These are phyloP conservation scores for Epinephelus awoara DNA, from an alignment of 2,797 vertebrate genomes.

Conservation along the genomic window DNA sequence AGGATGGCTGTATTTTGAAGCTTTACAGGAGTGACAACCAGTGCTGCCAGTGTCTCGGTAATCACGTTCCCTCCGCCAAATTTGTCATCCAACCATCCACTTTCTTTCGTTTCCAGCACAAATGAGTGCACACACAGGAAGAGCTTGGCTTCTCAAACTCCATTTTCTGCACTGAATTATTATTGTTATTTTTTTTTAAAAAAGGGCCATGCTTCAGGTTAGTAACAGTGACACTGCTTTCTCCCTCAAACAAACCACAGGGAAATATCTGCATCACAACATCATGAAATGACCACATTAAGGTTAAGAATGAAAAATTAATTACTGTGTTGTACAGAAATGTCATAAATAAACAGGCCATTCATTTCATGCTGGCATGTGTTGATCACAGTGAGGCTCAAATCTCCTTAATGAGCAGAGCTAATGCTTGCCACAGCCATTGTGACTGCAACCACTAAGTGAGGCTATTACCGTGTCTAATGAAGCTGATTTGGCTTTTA, in stretches of 20 bases:
- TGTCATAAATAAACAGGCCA: conserved; percentile 45
- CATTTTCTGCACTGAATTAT: conserved; percentile 26
- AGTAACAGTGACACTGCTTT: neutral
- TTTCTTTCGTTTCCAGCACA: conserved; percentile 59
- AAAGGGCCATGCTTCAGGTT: conserved; percentile 18
- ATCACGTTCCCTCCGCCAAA: conserved; percentile 68
- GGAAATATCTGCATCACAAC: conserved; percentile 7
- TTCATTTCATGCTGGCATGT: conserved; percentile 57
- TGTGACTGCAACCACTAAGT: conserved; percentile 60
- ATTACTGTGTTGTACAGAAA: conserved; percentile 30
- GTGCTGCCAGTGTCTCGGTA: conserved; percentile 64
- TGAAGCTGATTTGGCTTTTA: conserved; percentile 61
- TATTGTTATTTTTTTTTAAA: neutral
- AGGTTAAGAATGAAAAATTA: conserved; percentile 40
- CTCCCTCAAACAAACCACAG: conserved; percentile 4
- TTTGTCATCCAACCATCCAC: conserved; percentile 69
- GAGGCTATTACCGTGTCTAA: conserved; percentile 67
- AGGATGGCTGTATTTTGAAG: conserved; percentile 52
- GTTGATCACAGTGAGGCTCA: conserved; percentile 59
- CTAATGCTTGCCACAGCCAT: conserved; percentile 58
- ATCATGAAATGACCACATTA: conserved; percentile 8
- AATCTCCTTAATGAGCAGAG: conserved; percentile 67
- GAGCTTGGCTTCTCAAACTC: conserved; percentile 44
- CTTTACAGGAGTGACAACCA: conserved; percentile 56
- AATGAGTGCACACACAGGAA: conserved; percentile 61